Conservation (phyloP, 1,140 invertebrate species). For the Cydia strobilella region DNA sequence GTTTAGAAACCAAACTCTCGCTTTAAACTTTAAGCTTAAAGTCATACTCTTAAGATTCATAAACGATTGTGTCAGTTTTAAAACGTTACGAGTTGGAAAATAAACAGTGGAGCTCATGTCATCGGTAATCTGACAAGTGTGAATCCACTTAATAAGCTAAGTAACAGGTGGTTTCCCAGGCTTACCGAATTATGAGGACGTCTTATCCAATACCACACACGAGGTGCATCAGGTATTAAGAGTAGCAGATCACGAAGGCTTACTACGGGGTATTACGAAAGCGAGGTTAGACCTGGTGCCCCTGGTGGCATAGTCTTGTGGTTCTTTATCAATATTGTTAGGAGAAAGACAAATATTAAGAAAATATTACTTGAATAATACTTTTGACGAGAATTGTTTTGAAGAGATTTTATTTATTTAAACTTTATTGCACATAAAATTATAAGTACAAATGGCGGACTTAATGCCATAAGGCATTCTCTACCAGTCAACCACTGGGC, state of each 20-base stretch:
- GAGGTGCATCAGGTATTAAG: background rate
- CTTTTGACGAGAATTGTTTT: too few species aligned
- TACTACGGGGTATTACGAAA: background rate
- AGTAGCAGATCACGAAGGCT: background rate
- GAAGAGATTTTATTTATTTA: too few species aligned
- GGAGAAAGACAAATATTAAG: too few species aligned
- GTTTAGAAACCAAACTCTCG: too few species aligned
- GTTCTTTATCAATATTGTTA: too few species aligned
- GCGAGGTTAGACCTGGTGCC: background rate
- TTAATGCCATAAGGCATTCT: too few species aligned
- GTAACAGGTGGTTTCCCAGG: constrained; percentile 1
- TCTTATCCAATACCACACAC: background rate
- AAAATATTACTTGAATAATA: too few species aligned
- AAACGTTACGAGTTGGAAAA: background rate
- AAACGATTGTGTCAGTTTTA: background rate
- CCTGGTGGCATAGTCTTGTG: too few species aligned
- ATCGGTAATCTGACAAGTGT: constrained; percentile 9
- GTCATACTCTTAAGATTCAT: background rate
- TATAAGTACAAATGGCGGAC: too few species aligned
- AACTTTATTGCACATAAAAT: too few species aligned
- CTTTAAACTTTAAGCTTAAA: too few species aligned
- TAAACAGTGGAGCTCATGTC: constrained; percentile 2
- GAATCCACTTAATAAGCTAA: background rate
- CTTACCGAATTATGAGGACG: background rate
- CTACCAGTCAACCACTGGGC: too few species aligned